Percentiles rank a stretch among this genome's conserved stretches.
Conservation (phyloP, 2,888 invertebrate species). For the Cheilosia urbana region DNA sequence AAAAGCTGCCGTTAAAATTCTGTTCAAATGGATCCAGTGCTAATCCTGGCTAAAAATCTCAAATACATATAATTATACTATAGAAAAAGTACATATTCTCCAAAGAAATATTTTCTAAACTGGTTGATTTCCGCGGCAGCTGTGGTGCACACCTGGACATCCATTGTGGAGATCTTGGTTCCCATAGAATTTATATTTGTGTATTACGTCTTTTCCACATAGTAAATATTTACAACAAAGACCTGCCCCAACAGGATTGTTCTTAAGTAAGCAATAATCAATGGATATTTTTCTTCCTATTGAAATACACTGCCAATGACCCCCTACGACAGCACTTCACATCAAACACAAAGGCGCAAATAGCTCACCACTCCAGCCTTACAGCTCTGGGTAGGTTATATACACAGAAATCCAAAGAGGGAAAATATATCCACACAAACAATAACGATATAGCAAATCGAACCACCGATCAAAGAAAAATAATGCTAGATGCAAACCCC, state of each 20-base stretch:
- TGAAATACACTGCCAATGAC: constrained; percentile 43
- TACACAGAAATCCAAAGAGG: constrained; percentile 25
- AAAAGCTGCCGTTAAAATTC: too few species aligned
- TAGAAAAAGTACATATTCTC: too few species aligned
- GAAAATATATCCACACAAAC: constrained; percentile 19
- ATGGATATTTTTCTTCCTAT: background rate
- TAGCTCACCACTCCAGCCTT: constrained; percentile 37
- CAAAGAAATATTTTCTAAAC: too few species aligned
- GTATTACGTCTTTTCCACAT: background rate
- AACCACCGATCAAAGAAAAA: constrained; percentile 57
- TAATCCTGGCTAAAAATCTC: too few species aligned
- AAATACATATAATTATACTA: too few species aligned
- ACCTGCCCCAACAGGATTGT: constrained; percentile 58
- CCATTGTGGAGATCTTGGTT: background rate
- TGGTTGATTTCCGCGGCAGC: too few species aligned
- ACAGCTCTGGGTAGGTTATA: background rate
- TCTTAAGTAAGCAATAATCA: constrained; percentile 32
- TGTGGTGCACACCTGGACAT: background rate
- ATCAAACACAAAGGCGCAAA: constrained; percentile 42
- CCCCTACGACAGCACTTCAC: constrained; percentile 46
- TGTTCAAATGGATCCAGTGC: too few species aligned
- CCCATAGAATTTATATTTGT: background rate
- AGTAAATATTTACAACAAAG: constrained; percentile 8
- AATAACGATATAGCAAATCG: constrained; percentile 44
- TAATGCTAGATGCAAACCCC: constrained; percentile 41